Evolutionary conservation across 2,888 invertebrate species (phyloP), one percentile per base, ranked within the genome.

Genomic region (Spodoptera exigua): DNA sequence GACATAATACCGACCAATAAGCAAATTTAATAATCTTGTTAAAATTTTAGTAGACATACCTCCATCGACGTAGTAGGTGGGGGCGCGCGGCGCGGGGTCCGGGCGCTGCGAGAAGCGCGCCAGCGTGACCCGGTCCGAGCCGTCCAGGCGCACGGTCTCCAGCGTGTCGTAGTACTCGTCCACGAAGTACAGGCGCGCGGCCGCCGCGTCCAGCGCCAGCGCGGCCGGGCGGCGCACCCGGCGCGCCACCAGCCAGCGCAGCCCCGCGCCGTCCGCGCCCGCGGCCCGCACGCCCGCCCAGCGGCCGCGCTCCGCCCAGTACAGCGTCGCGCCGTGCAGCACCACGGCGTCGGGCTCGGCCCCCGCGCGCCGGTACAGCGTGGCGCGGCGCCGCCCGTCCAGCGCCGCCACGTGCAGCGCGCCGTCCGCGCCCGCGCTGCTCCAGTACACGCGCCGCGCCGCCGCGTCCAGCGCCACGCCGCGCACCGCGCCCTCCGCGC

Each of bases 131-230:
- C 97, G 93, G 77, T 96, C 96, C 52, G 93, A 92, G 62, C 98
- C 98, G 84, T 97, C 96, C 16, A 96, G 88, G 13, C 94, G 91
- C 49, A 96, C 95, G 40, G 96, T 96, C 88, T 97, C 97, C 58
- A 98, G 95, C 16, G 96, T 95, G 74, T 95, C 95, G 72, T 95
- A 95, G 87, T 97, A 97, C n/a, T 96, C 95, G 91, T 98, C 98
- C 11, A 97, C 95, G 97, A 97, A 97, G 93, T 98, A 98, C 3
- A 98, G 87, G 5, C 98, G 93, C n/a, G 94, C 91, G 0, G 96
- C 96, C 0, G 97, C 95, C 84, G 96, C 95, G 88, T 97, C 97
- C 54, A 98, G 94, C 4, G 97, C 96, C 44, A 98, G 93, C 72
- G 97, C 97, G 3, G 95, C 95, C 0, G 97, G 97, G 95, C 97